Conservation (phyloP, 2,888 invertebrate species). For the Caenorhabditis zanzibari region DNA sequence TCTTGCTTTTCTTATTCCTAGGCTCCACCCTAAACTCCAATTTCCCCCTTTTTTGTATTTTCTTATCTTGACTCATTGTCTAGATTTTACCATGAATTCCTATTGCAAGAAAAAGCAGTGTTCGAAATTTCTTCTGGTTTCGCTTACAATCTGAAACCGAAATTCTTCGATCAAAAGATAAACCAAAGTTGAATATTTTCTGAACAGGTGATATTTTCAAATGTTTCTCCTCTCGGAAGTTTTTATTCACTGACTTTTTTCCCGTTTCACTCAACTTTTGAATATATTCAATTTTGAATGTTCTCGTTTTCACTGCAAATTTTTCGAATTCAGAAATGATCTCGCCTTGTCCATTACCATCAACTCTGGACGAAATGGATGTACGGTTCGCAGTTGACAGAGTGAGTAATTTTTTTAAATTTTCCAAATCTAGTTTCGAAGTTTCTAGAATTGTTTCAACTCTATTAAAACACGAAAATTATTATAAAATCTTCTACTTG, state of each 20-base stretch:
- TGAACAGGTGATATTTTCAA: constrained; percentile 16
- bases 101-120: neutral
- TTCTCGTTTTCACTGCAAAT: too few species aligned
- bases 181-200: neutral
- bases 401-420: constrained; percentile 14
- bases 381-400: constrained; percentile 30
- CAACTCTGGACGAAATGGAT: constrained; percentile 32
- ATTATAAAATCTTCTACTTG: too few species aligned
- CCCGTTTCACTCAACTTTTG: neutral
- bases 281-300: neutral
- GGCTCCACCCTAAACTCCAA: neutral
- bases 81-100: constrained; percentile 1
- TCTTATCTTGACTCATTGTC: constrained; percentile 10
- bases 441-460: too few species aligned
- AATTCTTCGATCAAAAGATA: neutral
- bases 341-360: constrained; percentile 33
- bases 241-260: neutral
- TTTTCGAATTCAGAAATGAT: constrained; percentile 18
- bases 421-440: neutral
- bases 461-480: too few species aligned
- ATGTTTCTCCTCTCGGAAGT: constrained; percentile 1
- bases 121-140: constrained; percentile 7
- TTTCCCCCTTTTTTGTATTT: constrained; percentile 13
- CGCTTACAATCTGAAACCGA: neutral
- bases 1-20: constrained; percentile 9